phyloP scores from a whole-genome alignment of 2,113 vertebrate genomes.

The Aleadryas rufinucha region DNA sequence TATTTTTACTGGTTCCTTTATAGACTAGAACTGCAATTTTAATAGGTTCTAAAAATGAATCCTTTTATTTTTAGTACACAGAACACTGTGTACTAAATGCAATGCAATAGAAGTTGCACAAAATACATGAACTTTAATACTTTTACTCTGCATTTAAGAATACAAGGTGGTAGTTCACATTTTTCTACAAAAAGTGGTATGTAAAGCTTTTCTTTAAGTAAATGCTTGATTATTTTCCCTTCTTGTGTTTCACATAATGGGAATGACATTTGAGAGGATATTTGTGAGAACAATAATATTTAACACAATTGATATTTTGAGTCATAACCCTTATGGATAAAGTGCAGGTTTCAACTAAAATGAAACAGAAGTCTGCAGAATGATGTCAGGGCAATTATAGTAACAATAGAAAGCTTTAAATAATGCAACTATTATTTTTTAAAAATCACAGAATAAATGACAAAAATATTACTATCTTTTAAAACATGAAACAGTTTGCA shows the following conservation, averaged over 20 bases:
- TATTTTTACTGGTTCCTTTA: slow-evolving; percentile 41
- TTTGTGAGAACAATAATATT: background rate
- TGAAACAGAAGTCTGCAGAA: background rate
- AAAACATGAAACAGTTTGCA: background rate
- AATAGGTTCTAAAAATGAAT: slow-evolving; percentile 37
- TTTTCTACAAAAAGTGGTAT: background rate
- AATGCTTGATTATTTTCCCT: background rate
- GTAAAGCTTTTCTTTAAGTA: background rate
- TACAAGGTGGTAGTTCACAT: background rate
- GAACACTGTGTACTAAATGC: slow-evolving; percentile 12
- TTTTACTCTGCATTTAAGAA: background rate
- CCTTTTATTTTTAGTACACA: slow-evolving; percentile 26
- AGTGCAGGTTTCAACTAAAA: background rate
- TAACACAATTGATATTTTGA: background rate
- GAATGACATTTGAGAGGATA: background rate
- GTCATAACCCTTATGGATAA: background rate
- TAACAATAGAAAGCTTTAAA: background rate
- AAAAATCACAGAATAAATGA: background rate
- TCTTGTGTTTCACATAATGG: background rate
- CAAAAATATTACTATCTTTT: background rate
- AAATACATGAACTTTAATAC: background rate
- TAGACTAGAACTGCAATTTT: slow-evolving; percentile 21
- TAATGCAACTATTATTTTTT: background rate
- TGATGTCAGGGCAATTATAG: background rate
- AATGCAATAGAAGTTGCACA: background rate